Percentiles rank a stretch among this genome's conserved stretches.
These are phyloP conservation scores for Drosophila mulleri DNA, from an alignment of 2,888 invertebrate species.

Conservation along the genomic window DNA sequence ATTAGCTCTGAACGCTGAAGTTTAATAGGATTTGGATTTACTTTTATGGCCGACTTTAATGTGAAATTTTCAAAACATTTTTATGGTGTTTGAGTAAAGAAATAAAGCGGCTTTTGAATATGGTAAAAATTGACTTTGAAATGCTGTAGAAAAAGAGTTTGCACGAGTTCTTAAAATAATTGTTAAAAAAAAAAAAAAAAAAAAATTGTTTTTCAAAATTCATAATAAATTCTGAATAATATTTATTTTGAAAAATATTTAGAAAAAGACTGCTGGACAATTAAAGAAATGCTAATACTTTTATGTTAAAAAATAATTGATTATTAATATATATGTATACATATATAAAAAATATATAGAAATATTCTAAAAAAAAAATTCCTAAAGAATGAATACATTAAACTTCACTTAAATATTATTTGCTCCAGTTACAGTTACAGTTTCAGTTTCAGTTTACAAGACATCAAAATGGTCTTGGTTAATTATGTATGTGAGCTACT, in stretches of 20 bases:
- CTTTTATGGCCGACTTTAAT: constrained; percentile 41
- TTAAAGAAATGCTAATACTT: too few species aligned
- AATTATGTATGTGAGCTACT: constrained; percentile 1
- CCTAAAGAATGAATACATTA: background rate
- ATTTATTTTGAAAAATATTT: too few species aligned
- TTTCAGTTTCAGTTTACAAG: background rate
- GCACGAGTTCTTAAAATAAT: background rate
- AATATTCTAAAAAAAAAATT: background rate
- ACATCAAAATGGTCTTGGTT: background rate
- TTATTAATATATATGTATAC: too few species aligned
- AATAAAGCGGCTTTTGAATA: background rate
- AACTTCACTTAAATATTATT: background rate
- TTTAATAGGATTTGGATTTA: constrained; percentile 54
- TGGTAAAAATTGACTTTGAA: background rate
- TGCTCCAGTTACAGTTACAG: background rate
- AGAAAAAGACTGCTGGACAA: too few species aligned
- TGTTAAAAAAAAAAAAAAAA: too few species aligned
- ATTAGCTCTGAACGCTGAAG: constrained; percentile 52
- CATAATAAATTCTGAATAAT: too few species aligned
- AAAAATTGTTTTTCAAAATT: too few species aligned
- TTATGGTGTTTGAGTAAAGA: background rate
- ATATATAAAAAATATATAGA: too few species aligned
- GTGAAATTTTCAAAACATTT: constrained; percentile 7
- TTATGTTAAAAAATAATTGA: too few species aligned
- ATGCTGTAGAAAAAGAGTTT: background rate